A percentile compares a stretch with the other conserved stretches of the same genome.
Conservation (phyloP, 2,888 invertebrate genomes). For the Antheraea assamensis region DNA sequence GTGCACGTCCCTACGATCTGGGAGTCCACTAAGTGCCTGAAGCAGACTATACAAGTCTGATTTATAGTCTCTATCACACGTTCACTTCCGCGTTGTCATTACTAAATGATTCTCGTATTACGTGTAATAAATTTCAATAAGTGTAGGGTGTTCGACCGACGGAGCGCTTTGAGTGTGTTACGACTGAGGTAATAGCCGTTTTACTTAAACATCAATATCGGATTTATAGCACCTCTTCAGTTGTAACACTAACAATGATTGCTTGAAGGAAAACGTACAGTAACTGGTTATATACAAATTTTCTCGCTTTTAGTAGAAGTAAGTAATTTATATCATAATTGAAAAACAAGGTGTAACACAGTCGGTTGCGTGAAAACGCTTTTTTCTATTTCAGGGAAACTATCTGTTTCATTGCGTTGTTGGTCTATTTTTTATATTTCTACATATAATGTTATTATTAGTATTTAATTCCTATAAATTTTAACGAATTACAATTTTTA, state of each 20-base stretch:
- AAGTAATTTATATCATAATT: too few relatives aligned
- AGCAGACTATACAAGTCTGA: constrained; percentile 2
- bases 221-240: neutral
- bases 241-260: neutral
- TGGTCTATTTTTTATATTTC: too few relatives aligned
- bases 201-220: neutral
- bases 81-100: constrained; percentile 1
- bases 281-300: too few relatives aligned
- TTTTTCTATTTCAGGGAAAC: too few relatives aligned
- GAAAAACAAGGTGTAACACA: too few relatives aligned
- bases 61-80: neutral
- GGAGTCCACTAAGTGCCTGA: neutral
- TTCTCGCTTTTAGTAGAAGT: too few relatives aligned
- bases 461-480: too few relatives aligned
- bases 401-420: too few relatives aligned
- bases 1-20: neutral
- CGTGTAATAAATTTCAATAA: constrained; percentile 1
- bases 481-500: too few relatives aligned
- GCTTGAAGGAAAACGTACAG: neutral
- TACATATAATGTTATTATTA: too few relatives aligned
- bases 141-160: neutral
- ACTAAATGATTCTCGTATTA: constrained; percentile 2
- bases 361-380: too few relatives aligned
- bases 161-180: neutral
- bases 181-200: neutral